Base-by-base conservation (phyloP, 2,797 vertebrate genomes). In the Arctocebus calabarensis region DNA sequence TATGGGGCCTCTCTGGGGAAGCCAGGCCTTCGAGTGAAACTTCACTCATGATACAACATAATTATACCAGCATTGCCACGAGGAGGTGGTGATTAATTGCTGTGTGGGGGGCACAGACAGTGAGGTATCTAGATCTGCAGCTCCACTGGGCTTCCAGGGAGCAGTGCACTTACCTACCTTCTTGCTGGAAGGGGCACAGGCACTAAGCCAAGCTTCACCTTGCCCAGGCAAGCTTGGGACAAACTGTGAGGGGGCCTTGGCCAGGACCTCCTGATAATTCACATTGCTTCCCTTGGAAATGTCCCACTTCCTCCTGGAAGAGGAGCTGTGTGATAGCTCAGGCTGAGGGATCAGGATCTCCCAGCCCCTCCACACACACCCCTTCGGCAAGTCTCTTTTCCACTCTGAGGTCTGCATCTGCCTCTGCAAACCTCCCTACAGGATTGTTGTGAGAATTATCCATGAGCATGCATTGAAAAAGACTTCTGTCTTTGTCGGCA, bases 21-120 rank as follows among this genome's bases (percentile, higher is more conserved):
- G 23, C n/a, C 71, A 12, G 64, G 29, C 64, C 64, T 8, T 0
- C 59, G 0, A 43, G 37, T 0, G 8, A 90, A 37, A 52, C 71
- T 29, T 86, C 90, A 66, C 43, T 85, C 75, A 45, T 27, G 17
- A 64, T 81, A 79, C 40, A 52, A 88, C 83, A 88, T 88, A 71
- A 92, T 81, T 89, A 62, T 12, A 32, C 40, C 34, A 37, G 32
- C 22, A 43, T 23, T 66, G 59, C 88, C n/a, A 29, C 0, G 37
- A 62, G 32, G 13, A 0, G 0, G 57, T 1, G 3, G 20, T 90
- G 68, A 93, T 85, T 79, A 74, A 91, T 68, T 78, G 66, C 70
- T 71, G 73, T 22, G 32, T 0, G 0, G 2, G 3, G 17, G n/a
- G 37, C 82, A 78, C 9, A 0, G 16, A 25, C 66, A 22, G 37